phyloP scores from a whole-genome alignment of 2,113 vertebrate genomes.

The Aegotheles bennettii region DNA sequence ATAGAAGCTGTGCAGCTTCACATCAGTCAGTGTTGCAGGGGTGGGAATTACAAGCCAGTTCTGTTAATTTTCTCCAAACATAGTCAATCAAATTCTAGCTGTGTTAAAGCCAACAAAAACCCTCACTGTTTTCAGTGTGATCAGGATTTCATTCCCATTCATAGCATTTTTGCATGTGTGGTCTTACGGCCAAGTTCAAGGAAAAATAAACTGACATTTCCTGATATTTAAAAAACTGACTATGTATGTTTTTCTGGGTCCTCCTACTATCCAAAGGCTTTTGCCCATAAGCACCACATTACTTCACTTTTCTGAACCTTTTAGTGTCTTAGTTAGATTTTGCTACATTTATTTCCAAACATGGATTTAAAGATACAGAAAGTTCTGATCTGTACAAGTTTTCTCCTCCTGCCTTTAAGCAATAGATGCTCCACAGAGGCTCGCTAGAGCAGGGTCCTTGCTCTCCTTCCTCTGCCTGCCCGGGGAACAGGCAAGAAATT shows the following conservation, averaged over 20 bases:
- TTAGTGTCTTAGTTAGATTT: neutral
- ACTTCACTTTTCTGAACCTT: neutral
- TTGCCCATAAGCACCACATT: neutral
- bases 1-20: neutral
- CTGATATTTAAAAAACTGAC: neutral
- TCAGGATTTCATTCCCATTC: neutral
- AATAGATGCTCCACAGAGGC: neutral
- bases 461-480: neutral
- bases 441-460: neutral
- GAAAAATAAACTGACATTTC: neutral
- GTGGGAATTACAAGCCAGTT: neutral
- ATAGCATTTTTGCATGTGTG: neutral
- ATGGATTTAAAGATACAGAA: neutral
- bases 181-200: neutral
- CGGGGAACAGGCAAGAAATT: neutral
- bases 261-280: neutral
- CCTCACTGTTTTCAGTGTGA: neutral
- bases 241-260: rapidly evolving
- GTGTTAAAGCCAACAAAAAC: neutral
- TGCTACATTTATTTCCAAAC: neutral
- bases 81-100: neutral
- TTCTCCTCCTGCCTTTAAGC: neutral
- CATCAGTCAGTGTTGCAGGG: neutral
- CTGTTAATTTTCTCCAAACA: neutral
- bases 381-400: rapidly evolving